These are phyloP conservation scores for Drosophila prolongata DNA, from an alignment of 2,888 invertebrate genomes.

Conservation along the genomic window DNA sequence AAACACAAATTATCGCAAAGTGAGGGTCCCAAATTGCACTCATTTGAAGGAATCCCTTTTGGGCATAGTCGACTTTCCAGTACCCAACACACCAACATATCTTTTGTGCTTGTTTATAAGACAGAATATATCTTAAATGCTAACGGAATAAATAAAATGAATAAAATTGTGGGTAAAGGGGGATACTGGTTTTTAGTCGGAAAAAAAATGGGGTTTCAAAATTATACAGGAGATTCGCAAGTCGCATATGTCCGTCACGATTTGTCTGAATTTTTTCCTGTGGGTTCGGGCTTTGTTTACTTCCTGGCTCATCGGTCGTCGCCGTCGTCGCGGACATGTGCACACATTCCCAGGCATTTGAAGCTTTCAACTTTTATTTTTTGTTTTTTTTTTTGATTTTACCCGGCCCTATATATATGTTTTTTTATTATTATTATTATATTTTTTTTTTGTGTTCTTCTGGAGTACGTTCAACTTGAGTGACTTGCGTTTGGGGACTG, in stretches of 20 bases:
- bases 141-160: too few species aligned
- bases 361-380: slow-evolving; percentile 50
- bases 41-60: slow-evolving; percentile 54
- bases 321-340: slow-evolving; percentile 54
- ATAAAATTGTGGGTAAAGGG: too few species aligned
- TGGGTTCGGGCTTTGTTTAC: slow-evolving; percentile 61
- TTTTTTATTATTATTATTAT: slow-evolving; percentile 8
- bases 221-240: neutral
- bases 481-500: slow-evolving; percentile 66
- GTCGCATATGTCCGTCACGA: neutral
- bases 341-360: slow-evolving; percentile 67
- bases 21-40: slow-evolving; percentile 46
- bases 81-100: neutral
- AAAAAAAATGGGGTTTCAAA: too few species aligned
- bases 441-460: slow-evolving; percentile 22
- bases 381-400: slow-evolving; percentile 5
- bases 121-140: neutral
- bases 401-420: neutral
- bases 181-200: too few species aligned
- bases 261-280: slow-evolving; percentile 14
- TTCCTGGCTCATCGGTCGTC: slow-evolving; percentile 71
- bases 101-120: neutral
- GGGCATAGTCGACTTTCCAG: slow-evolving; percentile 22
- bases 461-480: slow-evolving; percentile 78
- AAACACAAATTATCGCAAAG: slow-evolving; percentile 60